A percentile compares a stretch with the other conserved stretches of the same genome.
phyloP scores from a whole-genome alignment of 2,113 vertebrate genomes.

The Lycaon pictus region DNA sequence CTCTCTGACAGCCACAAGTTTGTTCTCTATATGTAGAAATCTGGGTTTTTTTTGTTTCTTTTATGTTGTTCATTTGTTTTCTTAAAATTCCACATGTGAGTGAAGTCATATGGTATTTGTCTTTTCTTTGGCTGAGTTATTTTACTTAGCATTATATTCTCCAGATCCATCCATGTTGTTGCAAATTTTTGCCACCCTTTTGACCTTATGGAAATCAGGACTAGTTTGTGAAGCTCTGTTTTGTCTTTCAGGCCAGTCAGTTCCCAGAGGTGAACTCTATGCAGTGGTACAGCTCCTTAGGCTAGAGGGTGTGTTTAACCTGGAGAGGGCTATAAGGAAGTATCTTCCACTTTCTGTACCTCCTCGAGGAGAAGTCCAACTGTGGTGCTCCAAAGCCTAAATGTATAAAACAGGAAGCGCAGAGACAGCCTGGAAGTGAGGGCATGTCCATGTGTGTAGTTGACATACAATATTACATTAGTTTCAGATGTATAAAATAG shows the following conservation, averaged over 20 bases:
- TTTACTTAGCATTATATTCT: background rate
- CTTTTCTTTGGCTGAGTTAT: background rate
- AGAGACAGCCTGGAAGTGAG: background rate
- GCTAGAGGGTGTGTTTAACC: background rate
- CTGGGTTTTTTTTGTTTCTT: background rate
- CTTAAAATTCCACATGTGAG: background rate
- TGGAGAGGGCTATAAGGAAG: constrained; percentile 4
- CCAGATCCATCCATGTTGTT: background rate
- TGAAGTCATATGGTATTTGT: background rate
- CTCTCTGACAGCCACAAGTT: background rate
- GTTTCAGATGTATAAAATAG: background rate
- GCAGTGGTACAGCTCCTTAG: background rate
- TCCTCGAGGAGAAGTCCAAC: background rate
- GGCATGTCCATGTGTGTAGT: background rate
- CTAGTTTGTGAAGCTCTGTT: background rate
- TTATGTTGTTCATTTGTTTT: background rate
- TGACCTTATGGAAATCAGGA: background rate
- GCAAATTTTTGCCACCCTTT: background rate
- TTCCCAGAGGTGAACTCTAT: background rate
- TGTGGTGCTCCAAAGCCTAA: background rate
- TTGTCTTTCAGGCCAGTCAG: background rate
- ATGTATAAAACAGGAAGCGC: constrained; percentile 5
- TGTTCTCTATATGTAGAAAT: background rate
- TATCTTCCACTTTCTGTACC: background rate
- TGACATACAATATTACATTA: background rate